Evolutionary conservation across 2,888 invertebrate genomes (phyloP).

Genomic region (Sturmia bella): DNA sequence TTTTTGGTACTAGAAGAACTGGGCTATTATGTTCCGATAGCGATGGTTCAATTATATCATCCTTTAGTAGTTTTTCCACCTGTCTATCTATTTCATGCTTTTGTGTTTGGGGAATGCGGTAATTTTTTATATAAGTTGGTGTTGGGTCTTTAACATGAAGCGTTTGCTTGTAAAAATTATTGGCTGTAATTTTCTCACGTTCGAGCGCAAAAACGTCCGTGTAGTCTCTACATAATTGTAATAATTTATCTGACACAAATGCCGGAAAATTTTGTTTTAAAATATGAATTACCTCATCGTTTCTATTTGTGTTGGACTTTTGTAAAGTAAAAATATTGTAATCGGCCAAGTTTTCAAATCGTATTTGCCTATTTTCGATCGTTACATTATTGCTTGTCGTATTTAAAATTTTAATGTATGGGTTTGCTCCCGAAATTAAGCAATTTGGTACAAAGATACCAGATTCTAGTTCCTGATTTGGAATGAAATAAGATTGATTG

Average conservation of each 20-base stretch:
- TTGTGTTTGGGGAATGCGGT: no score
- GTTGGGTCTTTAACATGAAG: no score
- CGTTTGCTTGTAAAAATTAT: not conserved
- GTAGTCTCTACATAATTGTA: not conserved
- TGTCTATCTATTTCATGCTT: no score
- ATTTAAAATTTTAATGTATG: not conserved
- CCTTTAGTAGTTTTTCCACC: not conserved
- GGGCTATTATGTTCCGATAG: not conserved
- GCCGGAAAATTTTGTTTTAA: not conserved
- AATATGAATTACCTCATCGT: no score
- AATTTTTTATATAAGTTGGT: no score
- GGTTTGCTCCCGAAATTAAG: not conserved
- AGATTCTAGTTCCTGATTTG: not conserved
- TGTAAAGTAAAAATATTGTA: no score
- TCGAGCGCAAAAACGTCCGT: not conserved
- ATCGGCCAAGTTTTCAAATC: not conserved
- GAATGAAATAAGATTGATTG: not conserved
- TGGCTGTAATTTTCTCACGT: not conserved
- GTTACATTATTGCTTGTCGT: not conserved
- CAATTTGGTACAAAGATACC: not conserved
- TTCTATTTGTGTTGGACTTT: no score
- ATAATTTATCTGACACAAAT: not conserved
- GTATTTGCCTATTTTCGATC: not conserved
- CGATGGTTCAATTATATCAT: not conserved
- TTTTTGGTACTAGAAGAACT: constrained; percentile 6